phyloP scores from a whole-genome alignment of 2,113 vertebrate genomes.

The Saguinus midas region DNA sequence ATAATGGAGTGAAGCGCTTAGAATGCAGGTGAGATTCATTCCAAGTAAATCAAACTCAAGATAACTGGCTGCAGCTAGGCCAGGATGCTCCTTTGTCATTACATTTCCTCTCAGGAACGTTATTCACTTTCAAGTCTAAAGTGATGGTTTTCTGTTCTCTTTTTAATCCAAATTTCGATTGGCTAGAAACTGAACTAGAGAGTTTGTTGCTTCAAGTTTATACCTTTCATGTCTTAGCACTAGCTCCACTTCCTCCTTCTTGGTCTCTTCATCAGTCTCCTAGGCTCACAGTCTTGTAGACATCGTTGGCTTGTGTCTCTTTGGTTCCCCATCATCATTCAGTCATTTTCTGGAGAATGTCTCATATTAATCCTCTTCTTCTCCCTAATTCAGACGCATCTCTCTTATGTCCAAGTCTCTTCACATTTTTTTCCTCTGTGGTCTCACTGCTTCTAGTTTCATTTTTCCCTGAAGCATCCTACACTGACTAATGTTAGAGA shows the following conservation, averaged over 20 bases:
- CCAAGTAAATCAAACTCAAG: background rate
- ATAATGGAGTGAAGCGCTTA: background rate
- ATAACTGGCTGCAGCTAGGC: background rate
- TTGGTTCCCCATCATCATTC: background rate
- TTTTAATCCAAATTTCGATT: background rate
- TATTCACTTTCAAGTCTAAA: background rate
- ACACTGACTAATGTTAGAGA: background rate
- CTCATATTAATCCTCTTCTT: background rate
- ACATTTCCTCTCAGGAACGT: background rate
- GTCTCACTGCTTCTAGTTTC: background rate
- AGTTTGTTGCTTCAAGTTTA: background rate
- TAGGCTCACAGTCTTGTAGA: background rate
- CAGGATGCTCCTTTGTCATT: background rate
- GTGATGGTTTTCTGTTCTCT: background rate
- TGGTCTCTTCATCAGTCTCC: background rate
- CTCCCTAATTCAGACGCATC: background rate
- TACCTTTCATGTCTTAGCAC: background rate
- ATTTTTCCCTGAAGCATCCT: background rate
- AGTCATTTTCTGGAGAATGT: background rate
- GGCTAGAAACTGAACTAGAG: background rate
- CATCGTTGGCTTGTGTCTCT: background rate
- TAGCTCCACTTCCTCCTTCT: background rate
- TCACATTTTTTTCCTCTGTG: background rate
- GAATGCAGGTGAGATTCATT: background rate
- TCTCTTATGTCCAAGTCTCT: background rate